phyloP scores from a whole-genome alignment of 2,797 vertebrate species.

The Falco concolor region DNA sequence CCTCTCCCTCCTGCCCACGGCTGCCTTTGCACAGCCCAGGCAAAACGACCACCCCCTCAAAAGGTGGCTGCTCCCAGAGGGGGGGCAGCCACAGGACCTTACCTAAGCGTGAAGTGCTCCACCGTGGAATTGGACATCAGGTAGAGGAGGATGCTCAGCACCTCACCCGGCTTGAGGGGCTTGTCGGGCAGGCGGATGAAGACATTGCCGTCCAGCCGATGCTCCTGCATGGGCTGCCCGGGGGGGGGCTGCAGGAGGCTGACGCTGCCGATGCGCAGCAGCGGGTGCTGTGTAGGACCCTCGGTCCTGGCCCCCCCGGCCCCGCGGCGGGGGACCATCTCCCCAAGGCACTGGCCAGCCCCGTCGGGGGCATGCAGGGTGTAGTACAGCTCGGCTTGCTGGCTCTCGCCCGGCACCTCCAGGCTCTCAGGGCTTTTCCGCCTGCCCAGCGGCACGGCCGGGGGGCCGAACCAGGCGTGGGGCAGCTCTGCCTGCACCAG shows the following conservation, averaged over 20 bases:
- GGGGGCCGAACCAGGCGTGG: constrained; percentile 88
- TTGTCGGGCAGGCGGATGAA: constrained; percentile 90
- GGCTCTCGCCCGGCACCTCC: constrained; percentile 79
- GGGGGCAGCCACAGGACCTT: rapidly evolving
- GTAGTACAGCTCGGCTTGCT: constrained; percentile 93
- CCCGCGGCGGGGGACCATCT: constrained; percentile 57
- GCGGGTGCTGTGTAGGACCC: constrained; percentile 87
- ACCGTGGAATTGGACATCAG: constrained; percentile 90
- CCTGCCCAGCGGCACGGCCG: constrained; percentile 79
- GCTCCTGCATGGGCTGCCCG: constrained; percentile 85
- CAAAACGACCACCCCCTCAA: rapidly evolving
- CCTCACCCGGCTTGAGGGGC: constrained; percentile 89
- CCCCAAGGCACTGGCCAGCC: constrained; percentile 82
- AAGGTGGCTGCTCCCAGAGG: rapidly evolving
- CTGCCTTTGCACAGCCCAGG: neutral
- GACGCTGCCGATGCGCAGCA: constrained; percentile 95
- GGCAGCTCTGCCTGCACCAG: constrained; percentile 90
- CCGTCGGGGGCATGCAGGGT: constrained; percentile 84
- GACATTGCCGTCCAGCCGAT: constrained; percentile 88
- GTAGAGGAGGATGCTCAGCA: constrained; percentile 86
- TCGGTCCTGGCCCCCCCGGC: constrained; percentile 75
- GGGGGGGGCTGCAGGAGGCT: constrained; percentile 86
- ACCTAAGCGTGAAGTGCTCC: constrained; percentile 96
- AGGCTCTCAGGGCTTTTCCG: constrained; percentile 79
- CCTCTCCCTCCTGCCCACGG: rapidly evolving